These are phyloP conservation scores for Lophochroa leadbeateri DNA, from an alignment of 2,113 vertebrate species.

Conservation along the genomic window DNA sequence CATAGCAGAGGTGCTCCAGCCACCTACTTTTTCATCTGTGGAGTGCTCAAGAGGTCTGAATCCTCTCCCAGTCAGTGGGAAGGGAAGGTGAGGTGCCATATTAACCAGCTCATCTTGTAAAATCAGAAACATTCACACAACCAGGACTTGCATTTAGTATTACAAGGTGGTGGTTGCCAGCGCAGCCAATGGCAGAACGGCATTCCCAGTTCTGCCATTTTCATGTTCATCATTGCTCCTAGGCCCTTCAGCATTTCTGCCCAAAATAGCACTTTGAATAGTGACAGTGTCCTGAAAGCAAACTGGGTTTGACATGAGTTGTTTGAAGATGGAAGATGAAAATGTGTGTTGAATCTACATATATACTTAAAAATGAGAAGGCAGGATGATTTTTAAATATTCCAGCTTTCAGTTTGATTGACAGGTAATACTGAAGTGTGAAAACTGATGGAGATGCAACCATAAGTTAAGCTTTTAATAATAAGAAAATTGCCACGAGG, in stretches of 20 bases:
- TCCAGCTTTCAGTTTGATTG: background rate
- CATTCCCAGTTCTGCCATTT: background rate
- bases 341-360: background rate
- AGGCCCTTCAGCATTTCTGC: background rate
- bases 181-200: background rate
- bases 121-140: background rate
- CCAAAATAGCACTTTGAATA: background rate
- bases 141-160: background rate
- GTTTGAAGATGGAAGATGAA: background rate
- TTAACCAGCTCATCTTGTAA: background rate
- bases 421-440: background rate
- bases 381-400: background rate
- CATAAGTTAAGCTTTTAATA: conserved; percentile 45
- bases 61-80: background rate
- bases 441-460: conserved; percentile 31
- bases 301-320: background rate
- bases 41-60: background rate
- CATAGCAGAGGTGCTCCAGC: background rate
- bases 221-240: background rate
- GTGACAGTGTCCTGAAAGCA: background rate
- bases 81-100: background rate
- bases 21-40: background rate
- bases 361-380: background rate
- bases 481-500: background rate
- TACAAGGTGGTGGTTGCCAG: background rate